Evolutionary conservation across 2,797 vertebrate genomes (phyloP).

Genomic region (Manis pentadactyla): DNA sequence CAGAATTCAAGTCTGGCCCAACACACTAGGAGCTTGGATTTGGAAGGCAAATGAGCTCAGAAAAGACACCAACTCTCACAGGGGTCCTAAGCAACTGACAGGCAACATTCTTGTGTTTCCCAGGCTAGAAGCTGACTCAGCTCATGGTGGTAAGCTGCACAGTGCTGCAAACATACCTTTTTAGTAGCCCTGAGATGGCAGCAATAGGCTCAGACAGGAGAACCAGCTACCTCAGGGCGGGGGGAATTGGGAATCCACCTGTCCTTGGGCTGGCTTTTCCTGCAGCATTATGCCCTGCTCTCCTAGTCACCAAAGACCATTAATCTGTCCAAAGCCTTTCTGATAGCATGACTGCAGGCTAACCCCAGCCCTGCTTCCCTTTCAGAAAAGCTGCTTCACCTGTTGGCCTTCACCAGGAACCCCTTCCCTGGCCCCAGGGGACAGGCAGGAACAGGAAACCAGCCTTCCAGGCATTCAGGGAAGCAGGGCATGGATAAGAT

Average conservation of each 20-base stretch:
- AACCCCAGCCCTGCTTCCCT: background rate
- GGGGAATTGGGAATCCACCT: background rate
- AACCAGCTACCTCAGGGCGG: background rate
- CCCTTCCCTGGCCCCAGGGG: background rate
- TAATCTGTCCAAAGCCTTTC: background rate
- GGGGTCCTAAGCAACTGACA: background rate
- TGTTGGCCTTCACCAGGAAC: background rate
- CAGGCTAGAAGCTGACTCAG: background rate
- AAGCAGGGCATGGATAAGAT: slow-evolving; percentile 82
- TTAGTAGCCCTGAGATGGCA: background rate
- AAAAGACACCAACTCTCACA: background rate
- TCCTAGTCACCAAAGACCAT: background rate
- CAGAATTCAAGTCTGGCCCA: background rate
- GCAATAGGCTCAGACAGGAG: too few relatives aligned
- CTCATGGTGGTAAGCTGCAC: background rate
- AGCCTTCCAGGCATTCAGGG: slow-evolving; percentile 82
- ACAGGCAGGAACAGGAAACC: background rate
- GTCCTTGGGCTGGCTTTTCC: background rate
- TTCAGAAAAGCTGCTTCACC: background rate
- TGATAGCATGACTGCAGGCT: background rate
- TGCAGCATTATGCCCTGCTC: background rate
- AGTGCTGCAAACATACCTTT: background rate
- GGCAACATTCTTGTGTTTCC: background rate
- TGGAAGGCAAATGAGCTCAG: background rate
- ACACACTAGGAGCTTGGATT: background rate